Base-by-base conservation (phyloP, 2,888 invertebrate species). In the Exocentrus adspersus region DNA sequence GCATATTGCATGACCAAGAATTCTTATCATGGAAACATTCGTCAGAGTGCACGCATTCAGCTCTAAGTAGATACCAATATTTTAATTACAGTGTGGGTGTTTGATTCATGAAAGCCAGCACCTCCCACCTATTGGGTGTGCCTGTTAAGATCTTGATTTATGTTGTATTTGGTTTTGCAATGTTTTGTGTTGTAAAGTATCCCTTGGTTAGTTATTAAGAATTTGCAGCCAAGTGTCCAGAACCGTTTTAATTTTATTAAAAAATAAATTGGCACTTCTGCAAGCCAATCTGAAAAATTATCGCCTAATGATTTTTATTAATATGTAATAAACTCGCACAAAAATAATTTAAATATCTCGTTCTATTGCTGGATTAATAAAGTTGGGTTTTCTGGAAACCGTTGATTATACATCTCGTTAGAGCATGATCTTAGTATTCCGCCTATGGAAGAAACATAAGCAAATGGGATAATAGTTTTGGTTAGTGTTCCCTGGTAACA, bases 61-160 rank as follows among this genome's bases (percentile, higher is more conserved):
- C 37, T 37, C 37, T 37, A 37, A 37, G 37, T 37, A 37, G 37
- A 37, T 37, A 37, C 42, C 32, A 46, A 57, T 57, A 46, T 30
- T 45, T 45, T 56, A 32, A 45, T 46, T 52, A 41, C 17, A 30
- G 32, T 61, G 62, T 67, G 58, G 67, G 67, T 64, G 67, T 62
- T 64, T 67, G 67, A 67, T 64, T 61, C 58, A 67, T 67, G 56
- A 56, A 43, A 51, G 28, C 42, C 45, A 46, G 64, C 54, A 61
- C 61, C 62, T 64, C 64, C 67, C 52, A 67, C 64, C 61, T 50
- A 41, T 48, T 46, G 61, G 67, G 67, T 57, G 67, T 60, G 57
- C 16, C 50, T 21, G 45, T 24, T 30, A 43, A 50, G 60, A 52
- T 60, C 60, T 60, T 60, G 60, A 60, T 60, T 53, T 60, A 60